Base-by-base conservation (phyloP, 2,113 vertebrate genomes). In the Turnix velox region DNA sequence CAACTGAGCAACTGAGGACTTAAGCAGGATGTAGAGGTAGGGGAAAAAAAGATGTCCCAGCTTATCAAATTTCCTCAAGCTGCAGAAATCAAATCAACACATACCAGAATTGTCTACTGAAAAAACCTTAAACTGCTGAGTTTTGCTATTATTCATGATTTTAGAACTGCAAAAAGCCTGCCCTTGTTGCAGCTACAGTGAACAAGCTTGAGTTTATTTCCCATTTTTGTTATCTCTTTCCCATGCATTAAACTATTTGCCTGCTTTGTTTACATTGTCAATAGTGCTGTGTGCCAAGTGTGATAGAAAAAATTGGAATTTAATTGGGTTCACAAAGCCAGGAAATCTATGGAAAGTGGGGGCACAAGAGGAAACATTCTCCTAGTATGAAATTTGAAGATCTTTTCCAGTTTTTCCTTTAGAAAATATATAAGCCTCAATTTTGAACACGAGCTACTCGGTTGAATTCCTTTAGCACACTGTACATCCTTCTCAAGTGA, bases 251-350 rank as follows among this genome's bases (percentile, higher is more conserved):
- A 69, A 54, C 27, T 20, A 45, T 66, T 67, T 15, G 35, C 15
- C 71, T 59, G 87, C 68, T 83, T 83, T 96, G 71, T 90, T 93
- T 86, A 42, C 43, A 43, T 18, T 84, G 90, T 88, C 76, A 94
- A 88, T n/a, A 94, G 46, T 10, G 80, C 46, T 3, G 55, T 12
- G 43, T 71, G 79, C 63, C 63, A 66, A 39, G 28, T 31, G 24
- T 1, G 83, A 94, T 67, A 94, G 4, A 58, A 80, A 77, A 81
- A 67, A 31, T 72, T 18, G 45, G 54, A 84, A 77, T 62, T 88
- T 80, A 92, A 95, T 94, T 84, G 88, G 33, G 18, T 43, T 88
- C 52, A 55, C 43, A 65, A 92, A 93, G 61, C 65, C 57, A 63
- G 79, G 79, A 90, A 77, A 87, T 54, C 49, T 77, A 28, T 2